Conservation (phyloP, 1,140 invertebrate species). For the Linepithema humile region DNA sequence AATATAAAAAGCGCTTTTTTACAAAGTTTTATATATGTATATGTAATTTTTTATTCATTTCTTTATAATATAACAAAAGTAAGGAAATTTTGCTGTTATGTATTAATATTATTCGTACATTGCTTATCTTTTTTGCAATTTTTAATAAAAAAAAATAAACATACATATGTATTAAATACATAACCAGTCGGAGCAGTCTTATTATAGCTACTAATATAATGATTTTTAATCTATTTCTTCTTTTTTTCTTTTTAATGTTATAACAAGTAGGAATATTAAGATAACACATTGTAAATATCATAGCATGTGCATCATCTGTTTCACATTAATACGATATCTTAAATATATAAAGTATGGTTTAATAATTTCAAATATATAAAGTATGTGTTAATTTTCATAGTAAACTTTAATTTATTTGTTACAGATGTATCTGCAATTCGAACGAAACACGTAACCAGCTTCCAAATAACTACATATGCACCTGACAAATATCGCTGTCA, state of each 20-base stretch:
- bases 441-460: background rate
- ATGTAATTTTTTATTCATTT: background rate
- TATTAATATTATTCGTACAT: background rate
- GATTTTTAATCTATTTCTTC: conserved; percentile 19
- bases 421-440: background rate
- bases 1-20: too few species aligned
- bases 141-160: background rate
- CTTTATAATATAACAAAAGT: background rate
- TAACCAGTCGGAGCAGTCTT: background rate
- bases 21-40: background rate
- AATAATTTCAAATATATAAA: too few species aligned
- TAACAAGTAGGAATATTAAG: background rate
- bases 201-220: background rate
- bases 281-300: background rate
- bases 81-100: background rate
- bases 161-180: background rate
- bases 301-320: background rate
- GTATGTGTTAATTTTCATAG: background rate
- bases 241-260: background rate
- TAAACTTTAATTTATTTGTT: conserved; percentile 20
- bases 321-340: background rate
- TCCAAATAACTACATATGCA: too few species aligned
- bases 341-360: too few species aligned
- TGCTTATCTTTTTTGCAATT: background rate
- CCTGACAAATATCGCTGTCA: too few species aligned